phyloP scores from a whole-genome alignment of 2,888 invertebrate species.

The Calephelis perditalis region DNA sequence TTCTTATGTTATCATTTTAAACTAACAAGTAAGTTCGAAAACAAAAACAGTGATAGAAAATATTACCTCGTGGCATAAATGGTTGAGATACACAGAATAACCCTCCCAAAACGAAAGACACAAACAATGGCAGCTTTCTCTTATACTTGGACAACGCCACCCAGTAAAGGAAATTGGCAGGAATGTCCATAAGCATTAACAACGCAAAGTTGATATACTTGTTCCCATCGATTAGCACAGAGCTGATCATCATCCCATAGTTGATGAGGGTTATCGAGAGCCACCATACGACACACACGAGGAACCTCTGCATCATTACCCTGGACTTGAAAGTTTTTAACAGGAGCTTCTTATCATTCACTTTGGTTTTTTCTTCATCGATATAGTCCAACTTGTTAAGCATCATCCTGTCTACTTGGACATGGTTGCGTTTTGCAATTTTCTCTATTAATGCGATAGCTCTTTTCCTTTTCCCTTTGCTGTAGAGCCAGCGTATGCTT shows the following conservation, averaged over 20 bases:
- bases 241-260: conserved; percentile 72
- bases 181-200: conserved; percentile 66
- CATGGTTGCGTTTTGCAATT: conserved; percentile 56
- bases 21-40: too few relatives aligned
- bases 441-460: conserved; percentile 55
- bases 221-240: conserved; percentile 64
- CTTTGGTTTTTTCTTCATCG: conserved; percentile 42
- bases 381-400: conserved; percentile 51
- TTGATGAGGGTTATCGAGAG: conserved; percentile 67
- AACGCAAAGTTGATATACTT: conserved; percentile 67
- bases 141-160: conserved; percentile 59
- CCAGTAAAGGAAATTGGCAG: conserved; percentile 66
- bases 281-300: conserved; percentile 69
- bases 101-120: conserved; percentile 59
- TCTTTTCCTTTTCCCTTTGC: conserved; percentile 55
- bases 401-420: conserved; percentile 45
- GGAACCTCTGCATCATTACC: conserved; percentile 63
- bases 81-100: conserved; percentile 61
- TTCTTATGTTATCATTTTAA: too few relatives aligned
- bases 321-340: conserved; percentile 59
- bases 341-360: conserved; percentile 49
- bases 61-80: conserved; percentile 57
- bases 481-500: conserved; percentile 67
- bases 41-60: too few relatives aligned
- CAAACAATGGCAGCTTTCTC: conserved; percentile 52